Percentiles rank a stretch among this genome's conserved stretches.
These are phyloP conservation scores for Sarcophaga bullata DNA, from an alignment of 1,140 invertebrate genomes.

Conservation along the genomic window DNA sequence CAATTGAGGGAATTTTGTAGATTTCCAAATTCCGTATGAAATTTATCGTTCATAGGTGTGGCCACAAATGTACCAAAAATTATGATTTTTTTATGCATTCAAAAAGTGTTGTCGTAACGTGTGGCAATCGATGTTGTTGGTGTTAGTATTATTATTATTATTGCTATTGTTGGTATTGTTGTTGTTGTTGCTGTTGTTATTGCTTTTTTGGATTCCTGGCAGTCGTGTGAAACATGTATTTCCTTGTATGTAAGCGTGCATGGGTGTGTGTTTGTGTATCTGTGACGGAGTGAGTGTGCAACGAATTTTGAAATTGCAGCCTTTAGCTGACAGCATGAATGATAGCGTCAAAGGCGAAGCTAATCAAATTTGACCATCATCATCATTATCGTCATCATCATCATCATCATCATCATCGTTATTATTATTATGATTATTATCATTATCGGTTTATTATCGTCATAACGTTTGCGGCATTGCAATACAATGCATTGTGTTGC, in stretches of 20 bases:
- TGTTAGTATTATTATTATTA: conserved; percentile 15
- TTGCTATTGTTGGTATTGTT: not conserved
- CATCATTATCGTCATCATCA: not conserved
- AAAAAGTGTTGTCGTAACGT: conserved; percentile 36
- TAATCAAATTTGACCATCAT: conserved; percentile 28
- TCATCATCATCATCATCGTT: not conserved
- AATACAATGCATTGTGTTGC: not conserved
- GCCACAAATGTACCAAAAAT: not conserved
- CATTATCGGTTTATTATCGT: not conserved
- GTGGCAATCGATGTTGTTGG: conserved; percentile 29
- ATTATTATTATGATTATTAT: not conserved
- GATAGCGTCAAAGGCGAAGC: conserved; percentile 42
- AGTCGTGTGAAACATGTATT: conserved; percentile 8
- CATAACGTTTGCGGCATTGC: not conserved
- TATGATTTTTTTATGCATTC: not conserved
- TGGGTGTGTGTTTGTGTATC: not conserved
- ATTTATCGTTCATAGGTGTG: too few species aligned
- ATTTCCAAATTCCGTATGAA: too few species aligned
- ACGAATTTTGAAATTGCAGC: conserved; percentile 44
- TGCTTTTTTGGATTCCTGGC: not conserved
- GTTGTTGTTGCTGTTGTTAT: conserved; percentile 23
- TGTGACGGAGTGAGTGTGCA: conserved; percentile 35
- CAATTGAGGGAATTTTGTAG: too few species aligned
- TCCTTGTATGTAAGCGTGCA: conserved; percentile 11
- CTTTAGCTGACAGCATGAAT: conserved; percentile 41